These are phyloP conservation scores for Rhinopithecus roxellana DNA, from an alignment of 2,113 vertebrate species.

Conservation along the genomic window DNA sequence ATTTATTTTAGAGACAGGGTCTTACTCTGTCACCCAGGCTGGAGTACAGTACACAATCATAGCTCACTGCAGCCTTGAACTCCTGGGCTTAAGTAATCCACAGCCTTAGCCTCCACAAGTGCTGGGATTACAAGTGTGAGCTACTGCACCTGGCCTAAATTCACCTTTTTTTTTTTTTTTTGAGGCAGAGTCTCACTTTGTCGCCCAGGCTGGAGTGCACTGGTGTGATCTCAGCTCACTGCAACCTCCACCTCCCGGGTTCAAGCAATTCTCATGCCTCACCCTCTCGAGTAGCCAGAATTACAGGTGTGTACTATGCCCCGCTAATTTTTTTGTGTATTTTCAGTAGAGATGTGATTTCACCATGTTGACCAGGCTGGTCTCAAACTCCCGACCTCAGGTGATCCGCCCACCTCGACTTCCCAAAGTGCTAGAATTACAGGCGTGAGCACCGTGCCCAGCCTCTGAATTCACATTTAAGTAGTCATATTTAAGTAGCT, in stretches of 20 bases:
- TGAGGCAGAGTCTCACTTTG: background rate
- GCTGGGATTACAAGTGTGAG: too few relatives aligned
- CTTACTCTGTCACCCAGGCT: too few relatives aligned
- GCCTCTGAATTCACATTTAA: background rate
- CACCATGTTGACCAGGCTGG: background rate
- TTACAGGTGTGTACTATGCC: background rate
- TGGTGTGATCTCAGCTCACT: background rate
- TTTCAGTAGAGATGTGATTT: background rate
- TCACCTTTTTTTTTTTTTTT: background rate
- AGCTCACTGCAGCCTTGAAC: too few relatives aligned
- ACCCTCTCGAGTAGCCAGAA: background rate
- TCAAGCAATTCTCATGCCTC: background rate
- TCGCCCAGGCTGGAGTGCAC: background rate
- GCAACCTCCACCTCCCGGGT: background rate
- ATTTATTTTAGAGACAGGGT: too few relatives aligned
- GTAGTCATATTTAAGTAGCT: background rate
- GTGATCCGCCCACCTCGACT: background rate
- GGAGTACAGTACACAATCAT: too few relatives aligned
- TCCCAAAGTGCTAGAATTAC: background rate
- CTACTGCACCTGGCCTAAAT: too few relatives aligned
- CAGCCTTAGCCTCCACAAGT: too few relatives aligned
- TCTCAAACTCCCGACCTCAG: background rate
- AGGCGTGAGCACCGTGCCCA: background rate
- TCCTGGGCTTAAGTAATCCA: too few relatives aligned
- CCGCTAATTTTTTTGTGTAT: background rate